A percentile compares a stretch with the other conserved stretches of the same genome.
These are phyloP conservation scores for Anoplius nigerrimus DNA, from an alignment of 2,888 invertebrate genomes.

Conservation along the genomic window DNA sequence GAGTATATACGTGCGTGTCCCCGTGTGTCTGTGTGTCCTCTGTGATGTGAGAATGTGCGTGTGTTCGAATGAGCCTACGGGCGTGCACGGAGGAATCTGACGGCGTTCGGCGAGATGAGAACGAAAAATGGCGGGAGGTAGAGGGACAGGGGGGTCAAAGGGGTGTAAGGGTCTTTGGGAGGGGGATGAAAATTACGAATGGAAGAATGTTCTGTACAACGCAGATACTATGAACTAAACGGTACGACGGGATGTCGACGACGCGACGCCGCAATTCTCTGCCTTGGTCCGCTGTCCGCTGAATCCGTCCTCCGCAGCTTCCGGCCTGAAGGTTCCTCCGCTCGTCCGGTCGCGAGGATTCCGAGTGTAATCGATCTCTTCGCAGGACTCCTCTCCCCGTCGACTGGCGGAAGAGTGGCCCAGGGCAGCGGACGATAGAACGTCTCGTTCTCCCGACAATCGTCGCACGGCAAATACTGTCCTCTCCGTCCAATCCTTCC, in stretches of 20 bases:
- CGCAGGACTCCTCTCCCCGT: no score
- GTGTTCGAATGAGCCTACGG: slow-evolving; percentile 14
- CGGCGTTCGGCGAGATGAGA: slow-evolving; percentile 38
- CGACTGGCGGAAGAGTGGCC: no score
- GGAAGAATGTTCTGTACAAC: slow-evolving; percentile 64
- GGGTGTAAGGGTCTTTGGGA: no score
- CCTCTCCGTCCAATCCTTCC: no score
- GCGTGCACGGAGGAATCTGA: no score
- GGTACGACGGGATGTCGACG: slow-evolving; percentile 32
- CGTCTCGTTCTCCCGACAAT: no score
- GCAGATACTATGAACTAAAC: slow-evolving; percentile 46
- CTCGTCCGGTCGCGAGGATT: no score
- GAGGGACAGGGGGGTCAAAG: background rate
- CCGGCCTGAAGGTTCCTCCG: background rate
- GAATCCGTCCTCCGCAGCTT: background rate
- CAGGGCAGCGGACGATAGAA: no score
- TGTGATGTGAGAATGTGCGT: slow-evolving; percentile 5
- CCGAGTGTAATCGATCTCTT: no score
- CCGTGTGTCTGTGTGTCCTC: background rate
- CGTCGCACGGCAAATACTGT: no score
- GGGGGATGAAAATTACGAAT: slow-evolving; percentile 38
- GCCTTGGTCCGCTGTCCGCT: background rate
- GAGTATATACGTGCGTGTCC: background rate
- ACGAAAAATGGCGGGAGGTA: slow-evolving; percentile 38
- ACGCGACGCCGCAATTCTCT: slow-evolving; percentile 21